Percentiles rank a stretch among this genome's conserved stretches.
phyloP scores from a whole-genome alignment of 2,113 vertebrate genomes.

The Heterotilapia buettikoferi region DNA sequence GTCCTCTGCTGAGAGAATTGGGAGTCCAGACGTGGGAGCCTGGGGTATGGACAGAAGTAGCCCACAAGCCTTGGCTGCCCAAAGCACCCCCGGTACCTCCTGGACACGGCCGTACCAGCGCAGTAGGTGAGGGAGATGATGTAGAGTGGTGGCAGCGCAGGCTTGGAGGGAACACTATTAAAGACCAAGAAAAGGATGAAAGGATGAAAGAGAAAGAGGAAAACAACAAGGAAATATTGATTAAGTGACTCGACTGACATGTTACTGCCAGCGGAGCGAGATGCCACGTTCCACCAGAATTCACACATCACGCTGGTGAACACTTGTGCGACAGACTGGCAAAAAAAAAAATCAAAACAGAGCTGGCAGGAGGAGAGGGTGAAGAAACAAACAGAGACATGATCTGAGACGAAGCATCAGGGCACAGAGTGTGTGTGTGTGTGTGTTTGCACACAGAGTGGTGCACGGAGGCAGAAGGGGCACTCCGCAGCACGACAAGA shows the following conservation, averaged over 20 bases:
- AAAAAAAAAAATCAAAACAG: background rate
- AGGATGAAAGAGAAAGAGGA: background rate
- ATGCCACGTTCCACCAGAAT: constrained; percentile 20
- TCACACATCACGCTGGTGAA: constrained; percentile 10
- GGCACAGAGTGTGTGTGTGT: background rate
- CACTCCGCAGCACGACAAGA: background rate
- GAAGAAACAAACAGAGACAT: constrained; percentile 22
- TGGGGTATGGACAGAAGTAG: constrained; percentile 70
- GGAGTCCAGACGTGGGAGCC: background rate
- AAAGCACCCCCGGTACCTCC: constrained; percentile 80
- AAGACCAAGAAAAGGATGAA: background rate
- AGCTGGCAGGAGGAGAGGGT: background rate
- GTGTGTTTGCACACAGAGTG: background rate
- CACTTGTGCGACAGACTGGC: background rate
- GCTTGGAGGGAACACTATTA: constrained; percentile 75
- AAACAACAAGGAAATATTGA: constrained; percentile 9
- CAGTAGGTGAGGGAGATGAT: constrained; percentile 78
- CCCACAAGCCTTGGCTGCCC: constrained; percentile 78
- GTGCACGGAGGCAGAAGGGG: background rate
- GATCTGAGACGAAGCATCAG: constrained; percentile 2
- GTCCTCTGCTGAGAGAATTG: background rate
- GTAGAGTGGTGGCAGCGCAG: constrained; percentile 50
- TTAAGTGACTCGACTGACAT: constrained; percentile 45
- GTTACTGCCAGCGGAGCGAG: constrained; percentile 19
- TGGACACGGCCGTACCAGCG: constrained; percentile 85